Percentiles rank a stretch among this genome's conserved stretches.
These are phyloP conservation scores for Saccopteryx leptura DNA, from an alignment of 2,113 vertebrate species.

Conservation along the genomic window DNA sequence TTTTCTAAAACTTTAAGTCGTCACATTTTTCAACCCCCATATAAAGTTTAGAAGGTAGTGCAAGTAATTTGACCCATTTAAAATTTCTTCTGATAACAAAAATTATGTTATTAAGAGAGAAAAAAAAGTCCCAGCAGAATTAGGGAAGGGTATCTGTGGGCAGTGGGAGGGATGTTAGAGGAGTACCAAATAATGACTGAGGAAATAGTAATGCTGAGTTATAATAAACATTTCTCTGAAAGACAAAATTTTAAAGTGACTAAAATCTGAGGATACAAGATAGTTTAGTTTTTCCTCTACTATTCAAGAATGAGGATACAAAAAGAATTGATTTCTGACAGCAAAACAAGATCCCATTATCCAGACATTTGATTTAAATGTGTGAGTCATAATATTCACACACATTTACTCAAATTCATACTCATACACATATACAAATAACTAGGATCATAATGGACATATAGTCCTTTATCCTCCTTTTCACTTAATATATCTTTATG, in stretches of 20 bases:
- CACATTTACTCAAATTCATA: neutral
- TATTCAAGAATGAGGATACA: neutral
- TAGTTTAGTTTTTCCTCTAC: neutral
- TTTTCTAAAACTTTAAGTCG: constrained; percentile 57
- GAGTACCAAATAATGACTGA: neutral
- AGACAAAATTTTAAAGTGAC: neutral
- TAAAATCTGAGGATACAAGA: neutral
- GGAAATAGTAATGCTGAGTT: constrained; percentile 26
- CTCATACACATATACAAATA: neutral
- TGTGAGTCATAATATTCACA: constrained; percentile 28
- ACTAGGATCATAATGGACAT: neutral
- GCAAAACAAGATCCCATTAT: neutral
- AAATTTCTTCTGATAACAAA: constrained; percentile 60
- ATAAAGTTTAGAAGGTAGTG: constrained; percentile 22
- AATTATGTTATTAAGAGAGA: constrained; percentile 11
- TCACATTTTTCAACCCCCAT: constrained; percentile 36
- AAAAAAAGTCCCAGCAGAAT: neutral
- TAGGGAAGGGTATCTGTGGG: neutral
- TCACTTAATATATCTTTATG: neutral
- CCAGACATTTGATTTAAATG: neutral
- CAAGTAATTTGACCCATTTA: constrained; percentile 53
- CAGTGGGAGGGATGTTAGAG: neutral
- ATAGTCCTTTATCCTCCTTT: neutral
- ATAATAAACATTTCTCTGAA: constrained; percentile 52
- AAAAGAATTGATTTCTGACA: constrained; percentile 36